Evolutionary conservation across 2,113 vertebrate species (phyloP), one percentile per base, ranked within the genome.

Genomic region (Mormyrus iriodes): DNA sequence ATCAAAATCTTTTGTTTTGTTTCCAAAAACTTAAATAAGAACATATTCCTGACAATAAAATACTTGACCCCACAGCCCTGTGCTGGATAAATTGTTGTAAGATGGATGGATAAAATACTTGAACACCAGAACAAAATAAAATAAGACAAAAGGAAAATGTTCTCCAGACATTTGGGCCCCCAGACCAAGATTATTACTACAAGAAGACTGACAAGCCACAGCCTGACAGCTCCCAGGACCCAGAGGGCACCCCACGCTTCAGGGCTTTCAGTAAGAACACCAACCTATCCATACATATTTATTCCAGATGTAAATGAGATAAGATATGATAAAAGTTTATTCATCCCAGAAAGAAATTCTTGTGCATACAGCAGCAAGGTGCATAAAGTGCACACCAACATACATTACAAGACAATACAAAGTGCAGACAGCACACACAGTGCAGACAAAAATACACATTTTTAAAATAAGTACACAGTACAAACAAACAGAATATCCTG

Each of bases 141-240:
- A 76, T 39, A 42, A 39, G 42, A 76, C 35, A 5, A 6, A 79
- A 42, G 1, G 12, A 79, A 79, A 79, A 15, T 65, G 55, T 86
- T 48, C 88, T 61, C 61, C 53, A 96, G 96, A 91, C 95, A 89
- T 96, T 96, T 89, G 96, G 96, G 0, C 96, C 95, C 4, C 90
- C 94, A 52, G 92, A 96, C 90, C 90, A 95, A 85, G 90, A 94
- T 1, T 96, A 96, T 88, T 96, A 95, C 89, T 96, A 96, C 53
- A 96, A 96, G 92, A 96, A 96, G 90, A 92, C 91, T 87, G 96
- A 96, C 83, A 95, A 95, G 12, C 89, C 52, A 53, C 95, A 95
- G 87, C 89, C 92, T 83, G 95, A 96, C 69, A 91, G 94, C 85
- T 89, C 83, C 9, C 90, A 90, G 49, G 89, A 93, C 24, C 49